phyloP scores from a whole-genome alignment of 2,888 invertebrate genomes.

The Acleris cristana region DNA sequence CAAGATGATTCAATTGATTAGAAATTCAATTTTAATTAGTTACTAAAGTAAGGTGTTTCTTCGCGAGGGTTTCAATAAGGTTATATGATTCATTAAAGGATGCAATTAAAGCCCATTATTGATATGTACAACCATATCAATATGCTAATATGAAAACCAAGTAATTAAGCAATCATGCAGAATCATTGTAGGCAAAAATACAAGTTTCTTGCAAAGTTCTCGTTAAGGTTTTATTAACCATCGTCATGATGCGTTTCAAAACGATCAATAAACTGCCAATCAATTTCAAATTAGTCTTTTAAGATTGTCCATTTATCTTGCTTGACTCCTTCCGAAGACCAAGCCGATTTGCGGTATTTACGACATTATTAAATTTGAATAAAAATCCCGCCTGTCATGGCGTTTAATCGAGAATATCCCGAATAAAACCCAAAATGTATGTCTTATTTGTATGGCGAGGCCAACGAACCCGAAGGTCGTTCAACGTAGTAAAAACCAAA shows the following conservation, averaged over 20 bases:
- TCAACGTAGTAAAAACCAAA: conserved; percentile 21
- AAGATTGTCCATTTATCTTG: background rate
- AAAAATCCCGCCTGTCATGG: background rate
- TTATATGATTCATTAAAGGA: background rate
- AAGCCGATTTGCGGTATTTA: background rate
- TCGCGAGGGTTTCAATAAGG: background rate
- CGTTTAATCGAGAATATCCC: conserved; percentile 10
- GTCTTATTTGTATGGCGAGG: conserved; percentile 15
- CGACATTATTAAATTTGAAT: conserved; percentile 7
- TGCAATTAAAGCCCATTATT: conserved; percentile 12
- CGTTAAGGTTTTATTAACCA: background rate
- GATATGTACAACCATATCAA: background rate
- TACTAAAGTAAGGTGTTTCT: background rate
- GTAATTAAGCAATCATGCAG: background rate
- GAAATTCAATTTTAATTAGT: background rate
- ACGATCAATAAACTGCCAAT: background rate
- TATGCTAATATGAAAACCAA: background rate
- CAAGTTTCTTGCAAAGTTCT: background rate
- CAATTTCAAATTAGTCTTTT: background rate
- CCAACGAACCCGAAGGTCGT: conserved; percentile 26
- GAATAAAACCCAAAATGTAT: conserved; percentile 21
- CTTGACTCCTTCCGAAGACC: background rate
- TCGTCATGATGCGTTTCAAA: background rate
- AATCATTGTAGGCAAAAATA: conserved; percentile 9
- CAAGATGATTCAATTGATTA: background rate